phyloP scores from a whole-genome alignment of 2,797 vertebrate genomes.

The Fistularia commersonii region DNA sequence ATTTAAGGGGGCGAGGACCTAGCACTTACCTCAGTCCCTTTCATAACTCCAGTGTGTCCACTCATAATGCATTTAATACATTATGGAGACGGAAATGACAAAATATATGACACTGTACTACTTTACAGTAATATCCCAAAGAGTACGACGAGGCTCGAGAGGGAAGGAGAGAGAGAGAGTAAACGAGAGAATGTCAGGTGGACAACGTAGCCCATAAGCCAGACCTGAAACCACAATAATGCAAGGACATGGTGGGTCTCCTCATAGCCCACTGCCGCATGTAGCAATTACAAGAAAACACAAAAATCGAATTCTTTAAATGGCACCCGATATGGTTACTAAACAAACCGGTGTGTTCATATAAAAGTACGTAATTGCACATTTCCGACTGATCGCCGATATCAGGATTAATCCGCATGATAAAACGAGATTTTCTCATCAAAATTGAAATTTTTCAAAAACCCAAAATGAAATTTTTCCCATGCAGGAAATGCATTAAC shows the following conservation, averaged over 20 bases:
- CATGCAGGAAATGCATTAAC: constrained; percentile 19
- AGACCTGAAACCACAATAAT: constrained; percentile 43
- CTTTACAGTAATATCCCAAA: constrained; percentile 3
- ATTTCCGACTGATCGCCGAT: constrained; percentile 4
- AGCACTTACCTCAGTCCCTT: constrained; percentile 51
- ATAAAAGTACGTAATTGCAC: not conserved
- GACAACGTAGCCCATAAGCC: constrained; percentile 21
- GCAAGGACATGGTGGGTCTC: constrained; percentile 13
- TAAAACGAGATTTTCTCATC: not conserved
- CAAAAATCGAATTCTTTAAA: not conserved
- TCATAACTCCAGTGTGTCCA: constrained; percentile 28
- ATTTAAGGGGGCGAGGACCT: constrained; percentile 58
- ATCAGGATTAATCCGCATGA: too few species aligned
- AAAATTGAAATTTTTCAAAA: constrained; percentile 13
- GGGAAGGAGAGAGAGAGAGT: not conserved
- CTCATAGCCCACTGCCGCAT: constrained; percentile 18
- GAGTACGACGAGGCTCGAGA: not conserved
- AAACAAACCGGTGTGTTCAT: not conserved
- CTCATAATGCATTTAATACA: constrained; percentile 28
- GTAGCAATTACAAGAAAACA: not conserved
- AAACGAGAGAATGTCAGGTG: constrained; percentile 6
- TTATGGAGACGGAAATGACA: constrained; percentile 15
- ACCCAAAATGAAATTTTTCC: constrained; percentile 15
- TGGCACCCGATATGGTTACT: not conserved
- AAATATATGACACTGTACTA: too few species aligned